Percentiles rank a stretch among this genome's conserved stretches.
These are phyloP conservation scores for Epistrophella euchroma DNA, from an alignment of 2,888 invertebrate genomes.

Conservation along the genomic window DNA sequence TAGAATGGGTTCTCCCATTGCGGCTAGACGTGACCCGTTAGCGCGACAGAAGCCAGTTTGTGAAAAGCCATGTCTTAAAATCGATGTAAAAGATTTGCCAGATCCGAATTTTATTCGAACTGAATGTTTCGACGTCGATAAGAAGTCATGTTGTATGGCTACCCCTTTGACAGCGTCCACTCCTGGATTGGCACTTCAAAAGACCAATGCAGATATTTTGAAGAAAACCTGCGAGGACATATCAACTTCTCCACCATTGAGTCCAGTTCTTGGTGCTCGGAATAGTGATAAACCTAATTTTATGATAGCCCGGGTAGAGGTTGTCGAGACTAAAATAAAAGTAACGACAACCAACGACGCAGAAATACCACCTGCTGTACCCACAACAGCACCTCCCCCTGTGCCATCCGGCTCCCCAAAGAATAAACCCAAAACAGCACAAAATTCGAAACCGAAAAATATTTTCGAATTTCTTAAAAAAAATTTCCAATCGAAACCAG, in stretches of 20 bases:
- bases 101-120: constrained; percentile 67
- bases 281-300: constrained; percentile 77
- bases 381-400: constrained; percentile 70
- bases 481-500: constrained; percentile 80
- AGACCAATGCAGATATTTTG: constrained; percentile 52
- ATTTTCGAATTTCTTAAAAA: constrained; percentile 84
- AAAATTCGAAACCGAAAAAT: constrained; percentile 81
- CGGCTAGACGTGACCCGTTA: constrained; percentile 36
- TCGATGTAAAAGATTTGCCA: constrained; percentile 58
- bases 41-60: constrained; percentile 21
- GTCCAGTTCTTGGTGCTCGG: constrained; percentile 48
- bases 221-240: constrained; percentile 58
- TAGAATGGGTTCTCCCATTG: constrained; percentile 52
- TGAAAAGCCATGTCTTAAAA: constrained; percentile 59
- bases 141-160: constrained; percentile 74
- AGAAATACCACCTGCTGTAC: constrained; percentile 79
- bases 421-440: constrained; percentile 48
- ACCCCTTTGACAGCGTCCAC: constrained; percentile 77
- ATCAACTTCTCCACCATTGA: constrained; percentile 52
- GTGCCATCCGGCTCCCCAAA: constrained; percentile 62
- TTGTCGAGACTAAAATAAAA: constrained; percentile 82
- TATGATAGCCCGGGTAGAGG: constrained; percentile 81
- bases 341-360: constrained; percentile 79
- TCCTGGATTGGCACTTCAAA: constrained; percentile 37
- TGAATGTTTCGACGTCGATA: constrained; percentile 42